Evolutionary conservation across 2,113 vertebrate genomes (phyloP).

Genomic region (Nerophis lumbriciformis): DNA sequence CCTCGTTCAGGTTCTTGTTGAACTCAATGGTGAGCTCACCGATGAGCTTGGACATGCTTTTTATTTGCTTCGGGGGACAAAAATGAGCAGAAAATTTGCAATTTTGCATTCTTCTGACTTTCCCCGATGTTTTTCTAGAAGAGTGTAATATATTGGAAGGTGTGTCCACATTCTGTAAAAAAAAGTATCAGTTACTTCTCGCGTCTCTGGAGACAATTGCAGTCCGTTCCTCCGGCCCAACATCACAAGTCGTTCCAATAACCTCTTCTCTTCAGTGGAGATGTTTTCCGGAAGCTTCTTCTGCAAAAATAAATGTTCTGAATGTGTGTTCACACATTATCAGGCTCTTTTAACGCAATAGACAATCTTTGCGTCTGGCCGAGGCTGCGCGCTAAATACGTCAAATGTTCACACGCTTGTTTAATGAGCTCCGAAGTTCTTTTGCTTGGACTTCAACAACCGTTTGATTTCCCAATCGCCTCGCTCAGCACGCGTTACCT

Average conservation of each 20-base stretch:
- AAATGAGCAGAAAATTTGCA: neutral
- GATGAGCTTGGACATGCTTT: conserved; percentile 80
- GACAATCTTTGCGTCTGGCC: neutral
- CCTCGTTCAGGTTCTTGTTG: conserved; percentile 91
- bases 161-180: neutral
- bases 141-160: too few relatives aligned
- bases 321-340: neutral
- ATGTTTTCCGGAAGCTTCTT: conserved; percentile 70
- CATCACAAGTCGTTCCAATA: conserved; percentile 83
- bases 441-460: too few relatives aligned
- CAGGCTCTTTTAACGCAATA: neutral
- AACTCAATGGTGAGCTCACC: conserved; percentile 91
- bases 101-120: too few relatives aligned
- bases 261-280: conserved; percentile 80
- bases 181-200: conserved; percentile 70
- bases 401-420: conserved; percentile 9
- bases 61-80: conserved; percentile 78
- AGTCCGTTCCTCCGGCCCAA: conserved; percentile 85
- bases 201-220: conserved; percentile 82
- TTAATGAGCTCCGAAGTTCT: conserved; percentile 8
- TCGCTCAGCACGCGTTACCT: conserved; percentile 63
- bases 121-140: too few relatives aligned
- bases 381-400: neutral
- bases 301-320: conserved; percentile 63
- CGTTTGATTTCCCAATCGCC: too few relatives aligned